phyloP scores from a whole-genome alignment of 1,140 invertebrate species.

The Aporrectodea caliginosa region DNA sequence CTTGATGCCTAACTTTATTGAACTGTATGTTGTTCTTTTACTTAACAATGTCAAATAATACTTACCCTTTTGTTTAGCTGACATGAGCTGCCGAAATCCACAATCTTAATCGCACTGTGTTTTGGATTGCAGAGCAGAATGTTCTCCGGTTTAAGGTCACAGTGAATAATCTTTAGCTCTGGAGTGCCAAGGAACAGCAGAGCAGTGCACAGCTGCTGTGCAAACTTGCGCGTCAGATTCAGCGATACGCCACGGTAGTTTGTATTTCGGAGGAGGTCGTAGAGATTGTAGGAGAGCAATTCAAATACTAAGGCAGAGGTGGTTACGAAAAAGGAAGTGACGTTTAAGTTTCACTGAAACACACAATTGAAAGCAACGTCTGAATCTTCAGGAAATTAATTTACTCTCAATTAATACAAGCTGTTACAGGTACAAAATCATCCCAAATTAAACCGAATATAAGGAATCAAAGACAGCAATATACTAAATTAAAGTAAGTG shows the following conservation, averaged over 20 bases:
- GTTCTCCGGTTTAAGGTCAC: no score
- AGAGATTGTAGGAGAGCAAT: conserved; percentile 97
- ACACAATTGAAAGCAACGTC: no score
- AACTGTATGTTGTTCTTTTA: no score
- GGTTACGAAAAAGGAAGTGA: conserved; percentile 88
- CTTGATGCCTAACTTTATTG: no score
- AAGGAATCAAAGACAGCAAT: no score
- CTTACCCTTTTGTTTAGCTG: conserved; percentile 94
- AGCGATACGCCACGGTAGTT: conserved; percentile 98
- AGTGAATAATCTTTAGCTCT: conserved; percentile 99
- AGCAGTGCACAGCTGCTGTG: conserved; percentile 92
- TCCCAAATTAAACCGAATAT: no score
- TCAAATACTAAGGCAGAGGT: conserved; percentile 99
- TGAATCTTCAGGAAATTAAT: no score
- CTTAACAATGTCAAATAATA: no score
- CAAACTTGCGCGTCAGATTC: conserved; percentile 98
- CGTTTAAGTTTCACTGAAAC: conserved; percentile 66
- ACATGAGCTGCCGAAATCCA: conserved; percentile 98
- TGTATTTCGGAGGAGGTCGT: conserved; percentile 97
- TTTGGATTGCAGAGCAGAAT: conserved; percentile 99
- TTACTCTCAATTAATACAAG: no score
- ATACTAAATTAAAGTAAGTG: no score
- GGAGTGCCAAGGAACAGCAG: conserved; percentile 96
- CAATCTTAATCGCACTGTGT: conserved; percentile 98
- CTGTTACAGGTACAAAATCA: no score